Base-by-base conservation (phyloP, 2,113 vertebrate genomes). In the Neolamprologus tretocephalus region DNA sequence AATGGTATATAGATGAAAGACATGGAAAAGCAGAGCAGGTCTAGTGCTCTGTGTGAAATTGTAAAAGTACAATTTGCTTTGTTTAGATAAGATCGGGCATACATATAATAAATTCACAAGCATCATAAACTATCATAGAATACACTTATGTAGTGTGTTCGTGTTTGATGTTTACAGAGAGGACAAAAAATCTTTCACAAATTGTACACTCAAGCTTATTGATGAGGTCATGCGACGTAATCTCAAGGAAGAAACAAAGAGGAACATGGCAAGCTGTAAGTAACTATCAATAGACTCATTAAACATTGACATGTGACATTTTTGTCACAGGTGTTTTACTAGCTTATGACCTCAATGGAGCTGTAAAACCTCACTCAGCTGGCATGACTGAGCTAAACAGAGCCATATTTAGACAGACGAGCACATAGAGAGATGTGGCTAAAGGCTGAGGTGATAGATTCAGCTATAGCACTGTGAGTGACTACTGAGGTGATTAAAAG, bases 61-160 rank as follows among this genome's bases (percentile, higher is more conserved):
- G 31, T 19, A 63, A 63, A 63, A 2, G 33, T 37, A 1, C 61
- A 68, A 37, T 68, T 68, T 13, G 33, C 35, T 71, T 3, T 71
- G 8, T 40, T 40, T 35, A 42, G 33, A 71, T 68, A 14, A 71
- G 35, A 42, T 33, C 2, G 1, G 19, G 2, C 33, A 37, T 37
- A 37, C 2, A 66, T 12, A 0, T 6, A 71, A 71, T 71, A 71
- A 23, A 42, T 71, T 23, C 66, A 40, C 28, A 1, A 71, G n/a
- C 63, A 71, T 71, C 35, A 42, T 42, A 71, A 71, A 42, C 66
- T 16, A 40, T 71, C 35, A 71, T 42, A 42, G 66, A 0, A 42
- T 9, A 42, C 35, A 35, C 58, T n/a, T 0, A 23, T 0, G 3
- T 5, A 21, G 63, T 6, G 8, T 14, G 19, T 42, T 71, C 5